Percentiles rank a stretch among this genome's conserved stretches.
phyloP scores from a whole-genome alignment of 1,140 invertebrate genomes.

The Anthonomus grandis region DNA sequence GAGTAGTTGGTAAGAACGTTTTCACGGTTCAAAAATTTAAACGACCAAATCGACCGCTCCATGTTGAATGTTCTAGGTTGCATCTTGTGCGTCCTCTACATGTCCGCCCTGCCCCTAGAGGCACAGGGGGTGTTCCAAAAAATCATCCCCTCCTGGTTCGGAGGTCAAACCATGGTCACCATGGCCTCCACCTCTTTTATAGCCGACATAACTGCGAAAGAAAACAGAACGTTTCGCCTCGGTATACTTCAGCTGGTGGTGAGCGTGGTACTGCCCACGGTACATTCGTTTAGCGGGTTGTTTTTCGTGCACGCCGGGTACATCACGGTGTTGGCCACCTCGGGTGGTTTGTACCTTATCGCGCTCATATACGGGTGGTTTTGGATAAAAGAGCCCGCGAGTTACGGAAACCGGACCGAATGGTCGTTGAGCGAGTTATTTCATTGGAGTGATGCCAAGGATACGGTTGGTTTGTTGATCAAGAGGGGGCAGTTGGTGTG shows the following conservation, averaged over 20 bases:
- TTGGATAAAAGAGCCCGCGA: slow-evolving; percentile 44
- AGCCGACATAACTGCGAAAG: slow-evolving; percentile 54
- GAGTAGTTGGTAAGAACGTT: slow-evolving; percentile 40
- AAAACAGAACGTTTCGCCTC: slow-evolving; percentile 55
- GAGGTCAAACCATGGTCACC: slow-evolving; percentile 54
- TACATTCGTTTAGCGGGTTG: slow-evolving; percentile 41
- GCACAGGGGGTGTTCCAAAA: slow-evolving; percentile 55
- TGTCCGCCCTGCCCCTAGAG: slow-evolving; percentile 53
- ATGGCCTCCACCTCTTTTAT: slow-evolving; percentile 59
- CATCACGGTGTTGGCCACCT: slow-evolving; percentile 35
- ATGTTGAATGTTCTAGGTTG: slow-evolving; percentile 44
- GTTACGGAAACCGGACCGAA: slow-evolving; percentile 15
- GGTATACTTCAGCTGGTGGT: slow-evolving; percentile 56
- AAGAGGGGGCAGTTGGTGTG: slow-evolving; percentile 33
- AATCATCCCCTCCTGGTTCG: slow-evolving; percentile 54
- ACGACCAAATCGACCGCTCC: neutral
- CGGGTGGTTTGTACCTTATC: slow-evolving; percentile 28
- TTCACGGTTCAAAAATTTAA: neutral
- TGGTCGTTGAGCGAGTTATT: slow-evolving; percentile 40
- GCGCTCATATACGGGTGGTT: slow-evolving; percentile 40
- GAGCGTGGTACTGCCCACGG: slow-evolving; percentile 35
- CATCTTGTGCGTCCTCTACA: slow-evolving; percentile 54
- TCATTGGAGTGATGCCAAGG: slow-evolving; percentile 39
- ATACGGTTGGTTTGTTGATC: slow-evolving; percentile 39
- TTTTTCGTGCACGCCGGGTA: slow-evolving; percentile 40